Percentiles rank a stretch among this genome's conserved stretches.
Evolutionary conservation across 2,888 invertebrate species (phyloP).

Genomic region (Orchesella flavescens): DNA sequence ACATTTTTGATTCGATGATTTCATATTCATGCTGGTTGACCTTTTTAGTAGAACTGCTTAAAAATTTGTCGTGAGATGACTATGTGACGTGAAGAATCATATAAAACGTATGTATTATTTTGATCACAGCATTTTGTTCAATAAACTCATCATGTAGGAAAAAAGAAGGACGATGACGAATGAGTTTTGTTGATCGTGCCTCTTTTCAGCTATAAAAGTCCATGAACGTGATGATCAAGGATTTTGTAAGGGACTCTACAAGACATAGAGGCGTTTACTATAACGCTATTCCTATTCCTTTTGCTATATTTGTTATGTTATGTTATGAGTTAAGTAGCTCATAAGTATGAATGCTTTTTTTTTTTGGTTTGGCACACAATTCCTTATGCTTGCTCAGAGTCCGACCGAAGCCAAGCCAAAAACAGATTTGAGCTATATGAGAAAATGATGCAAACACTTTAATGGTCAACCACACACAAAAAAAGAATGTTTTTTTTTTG

Average conservation of each 20-base stretch:
- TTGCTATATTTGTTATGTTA: background rate
- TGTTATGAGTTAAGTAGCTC: background rate
- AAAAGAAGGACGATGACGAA: conserved; percentile 2
- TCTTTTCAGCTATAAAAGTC: conserved; percentile 29
- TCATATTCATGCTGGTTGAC: no score
- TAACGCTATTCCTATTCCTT: background rate
- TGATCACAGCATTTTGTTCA: no score
- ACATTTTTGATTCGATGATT: no score
- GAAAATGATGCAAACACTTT: conserved; percentile 27
- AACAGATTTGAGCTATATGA: conserved; percentile 21
- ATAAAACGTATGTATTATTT: no score
- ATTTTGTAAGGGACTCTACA: conserved; percentile 28
- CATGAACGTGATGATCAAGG: conserved; percentile 62
- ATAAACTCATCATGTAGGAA: background rate
- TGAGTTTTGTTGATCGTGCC: background rate
- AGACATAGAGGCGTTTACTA: background rate
- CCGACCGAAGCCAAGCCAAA: no score
- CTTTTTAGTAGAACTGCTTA: no score
- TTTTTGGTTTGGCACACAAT: background rate
- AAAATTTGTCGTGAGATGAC: no score
- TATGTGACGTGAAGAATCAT: no score
- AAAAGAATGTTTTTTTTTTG: background rate
- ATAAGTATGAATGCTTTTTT: background rate
- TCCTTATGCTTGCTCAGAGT: background rate
- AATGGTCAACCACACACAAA: conserved; percentile 46